Conservation (phyloP, 2,888 invertebrate genomes). For the Hydrotaea diabolus region DNA sequence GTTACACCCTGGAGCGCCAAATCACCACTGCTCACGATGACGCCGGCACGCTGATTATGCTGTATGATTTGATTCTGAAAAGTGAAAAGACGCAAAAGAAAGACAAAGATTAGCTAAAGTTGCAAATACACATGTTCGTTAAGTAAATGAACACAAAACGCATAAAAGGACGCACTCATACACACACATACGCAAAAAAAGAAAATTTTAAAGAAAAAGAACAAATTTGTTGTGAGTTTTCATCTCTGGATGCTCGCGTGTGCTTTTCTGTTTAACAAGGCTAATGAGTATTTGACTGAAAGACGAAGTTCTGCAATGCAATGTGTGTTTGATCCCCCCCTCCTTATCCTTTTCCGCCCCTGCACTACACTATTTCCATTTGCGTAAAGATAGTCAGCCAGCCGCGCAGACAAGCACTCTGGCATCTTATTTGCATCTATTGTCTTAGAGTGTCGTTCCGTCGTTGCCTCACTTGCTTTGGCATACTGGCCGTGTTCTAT, state of each 20-base stretch:
- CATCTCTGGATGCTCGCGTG: slow-evolving; percentile 4
- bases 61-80: slow-evolving; percentile 90
- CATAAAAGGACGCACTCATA: neutral
- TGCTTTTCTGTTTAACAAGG: slow-evolving; percentile 48
- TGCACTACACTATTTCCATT: neutral
- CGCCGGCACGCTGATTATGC: slow-evolving; percentile 92
- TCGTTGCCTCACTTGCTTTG: too few species aligned
- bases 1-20: slow-evolving; percentile 91
- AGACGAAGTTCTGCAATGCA: slow-evolving; percentile 11
- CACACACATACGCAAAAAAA: too few species aligned
- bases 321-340: neutral
- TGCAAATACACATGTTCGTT: slow-evolving; percentile 25
- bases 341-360: neutral
- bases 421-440: neutral
- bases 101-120: slow-evolving; percentile 38
- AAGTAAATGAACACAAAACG: neutral
- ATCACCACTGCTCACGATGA: slow-evolving; percentile 91
- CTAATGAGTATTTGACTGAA: slow-evolving; percentile 64
- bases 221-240: slow-evolving; percentile 5
- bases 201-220: neutral
- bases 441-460: neutral
- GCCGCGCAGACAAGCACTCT: too few species aligned
- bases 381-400: too few species aligned
- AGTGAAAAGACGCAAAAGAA: slow-evolving; percentile 31
- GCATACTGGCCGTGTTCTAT: too few species aligned